Percentiles rank a stretch among this genome's conserved stretches.
phyloP scores from a whole-genome alignment of 2,113 vertebrate species.

The Stegostoma tigrinum region DNA sequence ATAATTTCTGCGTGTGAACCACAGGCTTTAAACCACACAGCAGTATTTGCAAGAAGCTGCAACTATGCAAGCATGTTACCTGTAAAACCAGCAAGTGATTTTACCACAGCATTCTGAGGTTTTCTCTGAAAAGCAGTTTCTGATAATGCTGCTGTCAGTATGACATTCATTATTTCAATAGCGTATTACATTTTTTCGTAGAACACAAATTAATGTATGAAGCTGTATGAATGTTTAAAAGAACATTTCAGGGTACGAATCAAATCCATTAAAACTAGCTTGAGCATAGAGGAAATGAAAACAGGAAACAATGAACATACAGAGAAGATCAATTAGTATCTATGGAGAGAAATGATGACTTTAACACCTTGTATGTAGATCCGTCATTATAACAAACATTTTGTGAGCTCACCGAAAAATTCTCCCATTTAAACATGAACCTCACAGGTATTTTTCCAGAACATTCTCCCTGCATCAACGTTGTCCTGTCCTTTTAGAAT shows the following conservation, averaged over 20 bases:
- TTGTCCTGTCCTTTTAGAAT: no score
- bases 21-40: not conserved
- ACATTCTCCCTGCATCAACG: no score
- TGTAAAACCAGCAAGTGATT: not conserved
- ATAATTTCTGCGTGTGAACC: slow-evolving; percentile 25
- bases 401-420: no score
- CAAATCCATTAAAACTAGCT: not conserved
- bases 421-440: no score
- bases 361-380: not conserved
- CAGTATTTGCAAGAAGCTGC: not conserved
- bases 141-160: not conserved
- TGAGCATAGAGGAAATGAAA: not conserved
- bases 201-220: not conserved
- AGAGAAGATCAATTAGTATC: not conserved
- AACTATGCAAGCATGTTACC: not conserved
- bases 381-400: not conserved
- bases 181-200: not conserved
- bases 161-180: not conserved
- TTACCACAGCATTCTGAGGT: not conserved
- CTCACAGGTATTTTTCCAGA: no score
- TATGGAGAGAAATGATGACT: not conserved
- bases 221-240: not conserved
- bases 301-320: not conserved
- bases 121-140: not conserved
- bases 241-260: not conserved